phyloP scores from a whole-genome alignment of 2,113 vertebrate species.

The Platycercus adscitus region DNA sequence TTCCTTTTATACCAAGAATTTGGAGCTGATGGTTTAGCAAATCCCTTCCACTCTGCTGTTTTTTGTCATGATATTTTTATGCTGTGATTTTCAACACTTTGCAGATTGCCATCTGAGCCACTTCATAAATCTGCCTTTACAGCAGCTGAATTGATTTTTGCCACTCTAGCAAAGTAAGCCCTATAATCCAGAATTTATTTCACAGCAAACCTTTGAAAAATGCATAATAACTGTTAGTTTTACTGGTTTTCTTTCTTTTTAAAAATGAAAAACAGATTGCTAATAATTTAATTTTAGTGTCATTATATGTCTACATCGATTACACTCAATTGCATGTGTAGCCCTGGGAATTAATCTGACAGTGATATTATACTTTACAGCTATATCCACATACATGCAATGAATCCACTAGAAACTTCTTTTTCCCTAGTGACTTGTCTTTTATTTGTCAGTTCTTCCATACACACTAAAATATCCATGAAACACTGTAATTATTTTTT shows the following conservation, averaged over 20 bases:
- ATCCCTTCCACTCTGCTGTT: slow-evolving; percentile 1
- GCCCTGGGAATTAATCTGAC: not conserved
- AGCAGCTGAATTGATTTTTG: slow-evolving; percentile 21
- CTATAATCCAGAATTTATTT: not conserved
- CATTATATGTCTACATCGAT: not conserved
- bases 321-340: not conserved
- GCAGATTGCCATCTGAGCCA: slow-evolving; percentile 33
- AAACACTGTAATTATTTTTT: not conserved
- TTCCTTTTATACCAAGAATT: slow-evolving; percentile 3
- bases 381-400: not conserved
- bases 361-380: not conserved
- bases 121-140: slow-evolving; percentile 32
- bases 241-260: not conserved
- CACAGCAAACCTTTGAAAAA: not conserved
- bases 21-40: slow-evolving; percentile 42
- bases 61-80: slow-evolving; percentile 35
- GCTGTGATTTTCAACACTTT: slow-evolving; percentile 41
- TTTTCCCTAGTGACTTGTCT: not conserved
- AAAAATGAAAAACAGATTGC: not conserved
- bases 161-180: not conserved
- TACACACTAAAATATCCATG: not conserved
- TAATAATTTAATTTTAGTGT: not conserved
- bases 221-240: not conserved
- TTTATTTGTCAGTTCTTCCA: not conserved
- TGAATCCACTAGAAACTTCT: not conserved